Evolutionary conservation across 1,140 invertebrate genomes (phyloP).

Genomic region (Dendrolimus kikuchii): DNA sequence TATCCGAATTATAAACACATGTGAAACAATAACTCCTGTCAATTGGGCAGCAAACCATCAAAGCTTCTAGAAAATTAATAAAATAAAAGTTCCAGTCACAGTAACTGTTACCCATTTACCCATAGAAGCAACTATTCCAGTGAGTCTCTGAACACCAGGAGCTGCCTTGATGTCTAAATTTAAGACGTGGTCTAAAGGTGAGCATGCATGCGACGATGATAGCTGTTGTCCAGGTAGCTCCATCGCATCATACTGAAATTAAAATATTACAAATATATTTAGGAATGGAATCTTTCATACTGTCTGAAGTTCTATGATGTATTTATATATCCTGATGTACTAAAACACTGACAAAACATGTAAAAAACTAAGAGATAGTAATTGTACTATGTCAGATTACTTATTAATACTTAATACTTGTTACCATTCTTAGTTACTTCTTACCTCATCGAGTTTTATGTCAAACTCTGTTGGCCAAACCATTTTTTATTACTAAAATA

Average conservation of each 20-base stretch:
- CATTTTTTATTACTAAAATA: constrained; percentile 21
- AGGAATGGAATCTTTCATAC: too few relatives aligned
- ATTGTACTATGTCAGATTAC: not conserved
- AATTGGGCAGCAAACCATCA: too few relatives aligned
- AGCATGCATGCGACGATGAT: constrained; percentile 30
- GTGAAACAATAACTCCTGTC: too few relatives aligned
- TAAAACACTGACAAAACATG: not conserved
- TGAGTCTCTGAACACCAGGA: constrained; percentile 44
- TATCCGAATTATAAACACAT: too few relatives aligned
- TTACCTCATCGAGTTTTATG: constrained; percentile 40
- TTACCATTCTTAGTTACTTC: constrained; percentile 4
- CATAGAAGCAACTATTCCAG: constrained; percentile 49
- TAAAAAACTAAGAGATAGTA: not conserved
- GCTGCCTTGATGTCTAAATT: constrained; percentile 49
- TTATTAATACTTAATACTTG: not conserved
- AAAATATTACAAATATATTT: too few relatives aligned
- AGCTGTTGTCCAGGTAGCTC: constrained; percentile 56
- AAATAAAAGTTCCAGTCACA: not conserved
- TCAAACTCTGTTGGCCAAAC: constrained; percentile 49
- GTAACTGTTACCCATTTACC: constrained; percentile 37
- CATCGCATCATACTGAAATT: constrained; percentile 48
- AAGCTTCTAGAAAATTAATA: too few relatives aligned
- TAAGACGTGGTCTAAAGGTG: constrained; percentile 44
- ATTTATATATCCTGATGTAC: too few relatives aligned
- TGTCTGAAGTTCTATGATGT: too few relatives aligned